Base-by-base conservation (phyloP, 2,797 vertebrate genomes). In the Pitangus sulphuratus region DNA sequence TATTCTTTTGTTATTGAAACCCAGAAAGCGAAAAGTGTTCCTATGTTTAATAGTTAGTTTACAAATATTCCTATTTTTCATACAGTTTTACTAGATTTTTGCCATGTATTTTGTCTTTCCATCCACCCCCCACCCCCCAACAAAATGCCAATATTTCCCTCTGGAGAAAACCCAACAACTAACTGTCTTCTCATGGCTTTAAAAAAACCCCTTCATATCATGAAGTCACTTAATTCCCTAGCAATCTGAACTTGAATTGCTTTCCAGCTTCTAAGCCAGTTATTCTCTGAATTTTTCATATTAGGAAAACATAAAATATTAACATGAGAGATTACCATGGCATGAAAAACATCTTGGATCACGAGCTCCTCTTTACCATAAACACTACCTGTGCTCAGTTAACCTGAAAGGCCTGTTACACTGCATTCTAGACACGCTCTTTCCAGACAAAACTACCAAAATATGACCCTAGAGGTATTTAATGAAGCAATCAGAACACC, bases 361-460 rank as follows among this genome's bases (percentile, higher is more conserved):
- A 74, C 53, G 45, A 92, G 95, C 74, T 80, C 18, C 57, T 50
- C 47, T 74, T 90, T 88, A 62, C 72, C 76, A 94, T 66, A 95
- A 95, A 94, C 69, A 84, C 76, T 50, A 78, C 45, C 81, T 90
- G 68, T 37, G 70, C 72, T 83, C 72, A 92, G 75, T 65, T 89
- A 97, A 95, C 86, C 77, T 91, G 97, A 95, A 90, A 70, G 90
- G 93, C 87, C 80, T 89, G 93, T 86, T 95, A n/a, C 11, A 56
- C 85, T 95, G 45, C 87, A 96, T 96, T 97, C 89, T 97, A 77
- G 91, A 96, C 84, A 95, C 26, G 9, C 56, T 96, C 72, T 96
- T 97, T 97, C 70, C 94, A 96, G 88, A 96, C 77, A 96, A 94
- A 97, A 96, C 72, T 91, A 91, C 77, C 76, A 66, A 97, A 97